A percentile compares a stretch with the other conserved stretches of the same genome.
Conservation (phyloP, 1,140 invertebrate species). For the Scaptomyza pallida region DNA sequence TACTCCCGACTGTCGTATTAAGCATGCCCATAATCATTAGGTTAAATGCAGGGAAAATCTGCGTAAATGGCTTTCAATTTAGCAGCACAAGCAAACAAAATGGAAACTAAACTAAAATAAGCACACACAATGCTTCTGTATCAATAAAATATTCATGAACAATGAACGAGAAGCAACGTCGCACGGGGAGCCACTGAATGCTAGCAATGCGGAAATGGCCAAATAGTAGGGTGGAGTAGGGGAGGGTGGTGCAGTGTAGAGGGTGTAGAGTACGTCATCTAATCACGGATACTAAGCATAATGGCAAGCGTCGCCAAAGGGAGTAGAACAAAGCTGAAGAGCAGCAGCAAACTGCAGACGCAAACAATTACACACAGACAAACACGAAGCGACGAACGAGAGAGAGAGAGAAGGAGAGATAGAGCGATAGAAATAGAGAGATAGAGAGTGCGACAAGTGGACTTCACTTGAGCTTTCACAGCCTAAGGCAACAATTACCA, state of each 20-base stretch:
- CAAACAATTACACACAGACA: conserved; percentile 63
- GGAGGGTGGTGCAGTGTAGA: not conserved
- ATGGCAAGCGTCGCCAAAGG: conserved; percentile 49
- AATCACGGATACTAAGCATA: conserved; percentile 80
- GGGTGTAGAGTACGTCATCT: conserved; percentile 49
- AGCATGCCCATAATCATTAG: conserved; percentile 31
- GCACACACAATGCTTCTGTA: conserved; percentile 45
- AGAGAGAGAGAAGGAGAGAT: conserved; percentile 6
- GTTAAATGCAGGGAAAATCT: conserved; percentile 42
- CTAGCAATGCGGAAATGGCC: conserved; percentile 51
- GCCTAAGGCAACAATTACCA: conserved; percentile 51
- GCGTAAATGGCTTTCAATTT: conserved; percentile 51
- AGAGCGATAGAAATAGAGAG: too few species aligned
- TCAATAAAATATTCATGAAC: conserved; percentile 76
- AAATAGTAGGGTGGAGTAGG: conserved; percentile 12
- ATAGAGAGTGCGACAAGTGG: conserved; percentile 25
- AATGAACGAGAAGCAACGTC: conserved; percentile 34
- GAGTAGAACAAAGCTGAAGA: conserved; percentile 39
- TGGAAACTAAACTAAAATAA: conserved; percentile 39
- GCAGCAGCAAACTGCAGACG: conserved; percentile 75
- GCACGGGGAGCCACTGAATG: conserved; percentile 38
- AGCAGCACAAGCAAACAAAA: conserved; percentile 39
- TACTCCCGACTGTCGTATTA: conserved; percentile 1
- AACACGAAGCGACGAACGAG: not conserved
- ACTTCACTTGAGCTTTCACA: conserved; percentile 45